Evolutionary conservation across 1,140 invertebrate species (phyloP), one percentile per base, ranked within the genome.

Genomic region (Drosophila biarmipes): DNA sequence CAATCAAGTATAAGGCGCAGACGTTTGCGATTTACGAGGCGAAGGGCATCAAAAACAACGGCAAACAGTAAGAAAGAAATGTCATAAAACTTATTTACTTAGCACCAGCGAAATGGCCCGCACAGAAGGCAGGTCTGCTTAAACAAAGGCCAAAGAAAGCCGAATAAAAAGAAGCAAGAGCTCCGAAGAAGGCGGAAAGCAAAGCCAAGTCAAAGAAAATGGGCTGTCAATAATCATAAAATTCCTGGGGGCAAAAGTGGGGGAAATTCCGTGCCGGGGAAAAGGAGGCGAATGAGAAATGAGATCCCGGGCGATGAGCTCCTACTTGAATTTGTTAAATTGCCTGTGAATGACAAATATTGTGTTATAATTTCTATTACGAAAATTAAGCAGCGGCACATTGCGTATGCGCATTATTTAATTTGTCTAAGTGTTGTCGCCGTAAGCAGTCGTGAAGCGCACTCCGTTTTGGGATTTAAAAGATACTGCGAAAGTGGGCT

Each of bases 61-160:
- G 12, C 19, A 27, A 27, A 42, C 42, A 49, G 58, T 40, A 35
- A 52, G 54, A 71, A 75, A 75, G 80, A 78, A 86, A 89, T 78
- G 79, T 80, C 84, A 84, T 89, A 89, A 84, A 89, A 89, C 72
- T 89, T 89, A 89, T 89, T 89, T 89, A 89, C 84, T 89, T 89
- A 89, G 85, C 75, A 73, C 72, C 79, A 80, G 58, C 62, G 19
- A 80, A 85, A 85, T 73, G 67, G 69, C 54, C 52, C 55, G 55
- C 27, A 24, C 54, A 58, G 40, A 54, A 74, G 49, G 38, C 49
- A 57, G 43, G 15, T 35, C 24, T 55, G 12, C 68, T 73, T 61
- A 77, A 80, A 80, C 80, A 86, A 81, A 72, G 71, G 43, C 74
- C 81, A 87, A 78, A 12, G 45, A 87, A 72, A 58, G 71, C 79